Evolutionary conservation across 2,888 invertebrate genomes (phyloP).

Genomic region (Auanema sp.): DNA sequence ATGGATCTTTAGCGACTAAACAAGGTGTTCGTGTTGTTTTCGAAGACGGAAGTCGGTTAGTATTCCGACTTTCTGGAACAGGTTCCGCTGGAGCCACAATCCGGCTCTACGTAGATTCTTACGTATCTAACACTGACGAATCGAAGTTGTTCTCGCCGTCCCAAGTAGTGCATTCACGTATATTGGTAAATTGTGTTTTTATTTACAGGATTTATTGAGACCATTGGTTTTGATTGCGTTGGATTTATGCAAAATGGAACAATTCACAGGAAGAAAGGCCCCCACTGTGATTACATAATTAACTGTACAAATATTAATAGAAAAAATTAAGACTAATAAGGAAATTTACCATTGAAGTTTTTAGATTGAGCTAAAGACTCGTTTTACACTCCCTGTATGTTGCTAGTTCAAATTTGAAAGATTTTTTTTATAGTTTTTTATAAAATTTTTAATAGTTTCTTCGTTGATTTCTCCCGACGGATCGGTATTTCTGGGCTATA

Average conservation of each 20-base stretch:
- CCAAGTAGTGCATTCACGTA: conserved; percentile 64
- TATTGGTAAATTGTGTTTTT: background rate
- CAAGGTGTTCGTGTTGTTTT: conserved; percentile 89
- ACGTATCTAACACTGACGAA: conserved; percentile 78
- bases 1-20: conserved; percentile 78
- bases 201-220: conserved; percentile 74
- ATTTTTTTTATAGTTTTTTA: conserved; percentile 11
- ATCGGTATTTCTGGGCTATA: conserved; percentile 3
- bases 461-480: background rate
- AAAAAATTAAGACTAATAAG: conserved; percentile 9
- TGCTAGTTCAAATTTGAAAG: background rate
- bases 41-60: conserved; percentile 88
- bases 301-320: background rate
- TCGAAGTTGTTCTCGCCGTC: conserved; percentile 68
- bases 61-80: conserved; percentile 92
- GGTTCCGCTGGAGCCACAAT: conserved; percentile 97
- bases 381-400: background rate
- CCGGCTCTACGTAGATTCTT: conserved; percentile 83
- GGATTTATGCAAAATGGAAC: conserved; percentile 78
- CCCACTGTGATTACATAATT: conserved; percentile 89
- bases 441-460: background rate
- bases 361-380: background rate
- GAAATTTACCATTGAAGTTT: conserved; percentile 8
- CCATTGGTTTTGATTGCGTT: conserved; percentile 87
- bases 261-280: conserved; percentile 83